These are phyloP conservation scores for Virgularia gustaviana DNA, from an alignment of 92 coral and sea anemone species.

Conservation along the genomic window DNA sequence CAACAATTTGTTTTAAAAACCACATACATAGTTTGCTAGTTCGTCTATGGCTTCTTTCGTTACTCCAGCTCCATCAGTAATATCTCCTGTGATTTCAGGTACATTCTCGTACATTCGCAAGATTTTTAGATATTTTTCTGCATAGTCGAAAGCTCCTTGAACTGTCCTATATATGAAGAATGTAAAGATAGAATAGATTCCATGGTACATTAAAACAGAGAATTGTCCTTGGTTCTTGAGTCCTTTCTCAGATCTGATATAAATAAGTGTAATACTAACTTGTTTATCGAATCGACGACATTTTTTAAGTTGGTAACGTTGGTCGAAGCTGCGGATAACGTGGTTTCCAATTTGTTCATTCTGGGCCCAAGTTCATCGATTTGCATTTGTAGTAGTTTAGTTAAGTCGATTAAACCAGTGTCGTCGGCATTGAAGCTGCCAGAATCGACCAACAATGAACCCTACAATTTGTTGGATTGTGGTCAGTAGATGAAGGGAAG, in stretches of 20 bases:
- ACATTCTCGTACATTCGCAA: conserved; percentile 4
- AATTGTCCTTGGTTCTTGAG: not conserved
- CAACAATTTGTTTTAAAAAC: not conserved
- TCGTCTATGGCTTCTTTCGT: conserved; percentile 2
- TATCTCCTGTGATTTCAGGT: not conserved
- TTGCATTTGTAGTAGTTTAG: conserved; percentile 54
- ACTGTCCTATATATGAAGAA: not conserved
- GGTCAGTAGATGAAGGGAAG: not conserved
- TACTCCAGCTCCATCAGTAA: not conserved
- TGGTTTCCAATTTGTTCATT: conserved; percentile 32
- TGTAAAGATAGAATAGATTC: not conserved
- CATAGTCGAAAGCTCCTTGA: not conserved
- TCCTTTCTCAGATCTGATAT: not conserved
- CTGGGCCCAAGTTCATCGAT: conserved; percentile 25
- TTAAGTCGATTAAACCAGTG: conserved; percentile 58
- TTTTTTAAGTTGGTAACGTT: conserved; percentile 48
- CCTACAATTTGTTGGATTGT: conserved; percentile 40
- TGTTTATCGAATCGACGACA: conserved; percentile 56
- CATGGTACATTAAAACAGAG: not conserved
- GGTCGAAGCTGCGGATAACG: conserved; percentile 48
- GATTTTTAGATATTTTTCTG: not conserved
- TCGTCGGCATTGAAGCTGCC: conserved; percentile 62
- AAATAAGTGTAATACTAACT: conserved; percentile 37
- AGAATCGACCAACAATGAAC: conserved; percentile 38
- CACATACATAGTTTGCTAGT: conserved; percentile 1